Base-by-base conservation (phyloP, 2,113 vertebrate genomes). In the Campylomormyrus numenius region DNA sequence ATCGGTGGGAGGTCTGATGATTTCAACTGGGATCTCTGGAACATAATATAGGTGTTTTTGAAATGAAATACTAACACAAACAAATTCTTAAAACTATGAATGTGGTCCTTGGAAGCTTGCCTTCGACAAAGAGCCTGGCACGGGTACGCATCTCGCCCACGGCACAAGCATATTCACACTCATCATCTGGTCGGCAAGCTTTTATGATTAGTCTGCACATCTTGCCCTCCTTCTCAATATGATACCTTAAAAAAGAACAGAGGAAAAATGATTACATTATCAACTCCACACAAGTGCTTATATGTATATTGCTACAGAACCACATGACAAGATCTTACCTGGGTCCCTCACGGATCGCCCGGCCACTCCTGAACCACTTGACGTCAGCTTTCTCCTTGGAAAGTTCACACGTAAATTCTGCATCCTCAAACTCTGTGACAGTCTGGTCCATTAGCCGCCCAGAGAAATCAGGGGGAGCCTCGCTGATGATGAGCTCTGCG, bases 111-210 rank as follows among this genome's bases (percentile, higher is more conserved):
- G 77, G 45, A 89, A 48, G 88, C 35, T 49, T 93, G 97, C 98
- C 98, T 97, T 99, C 98, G 91, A 99, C 98, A 92, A 99, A 99
- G 88, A 99, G 98, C 74, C 97, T 96, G n/a, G 98, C 98, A 92
- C 97, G 96, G 52, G 97, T 97, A 94, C 97, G 97, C 90, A 96
- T 97, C 90, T 99, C 98, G 46, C 99, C 98, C n/a, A 97, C 95
- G 11, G 98, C 98, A 92, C 98, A 99, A 89, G 98, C 97, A 89
- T 99, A 99, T 96, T 99, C 98, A 94, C 98, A 98, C 90, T 99
- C 98, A 93, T 99, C 98, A 89, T 99, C 97, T 62, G 97, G 96
- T 93, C 98, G 95, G 92, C 98, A 99, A 85, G 96, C 96, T 93
- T 97, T 99, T 93, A 99, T 95, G 90, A 96, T 94, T 92, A 99